Base-by-base conservation (phyloP, 2,888 invertebrate species). In the Synanthedon formicaeformis region DNA sequence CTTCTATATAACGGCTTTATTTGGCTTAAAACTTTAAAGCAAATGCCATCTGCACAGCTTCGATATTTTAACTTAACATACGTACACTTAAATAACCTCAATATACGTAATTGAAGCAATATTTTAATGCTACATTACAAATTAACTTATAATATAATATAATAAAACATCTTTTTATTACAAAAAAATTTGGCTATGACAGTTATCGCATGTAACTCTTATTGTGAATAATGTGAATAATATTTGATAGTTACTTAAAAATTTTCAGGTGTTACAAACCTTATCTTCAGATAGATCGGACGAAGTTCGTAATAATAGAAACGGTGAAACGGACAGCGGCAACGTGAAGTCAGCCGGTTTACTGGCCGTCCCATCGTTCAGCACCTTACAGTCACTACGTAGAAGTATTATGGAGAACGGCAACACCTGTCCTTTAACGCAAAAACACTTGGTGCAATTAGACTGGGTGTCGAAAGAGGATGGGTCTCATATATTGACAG, bases 401-500 rank as follows among this genome's bases (percentile, higher is more conserved):
- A 95, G 94, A 74, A 95, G 95, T 49, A 96, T 96, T 48, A 94
- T 95, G 63, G 96, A 96, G 77, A 95, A 96, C 72, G 96, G 96
- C 3, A 96, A 96, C 74, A 96, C 96, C 0, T 96, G 96, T 66
- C 95, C 96, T 0, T 76, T 96, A 41, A 96, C 96, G 0, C 96
- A 96, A 73, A 96, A 96, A 76, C 96, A 96, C 78, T 87, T 97
- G 27, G 97, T 98, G 0, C 98, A 98, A 71, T 84, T 99, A 45
- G 99, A 99, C 82, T 99, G 99, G 99, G 98, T 99, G 11, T 98
- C 98, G 0, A 97, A 98, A 63, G 99, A 99, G 78, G 99, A 99
- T 74, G 99, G 99, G 1, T 96, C 97, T 0, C 99, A 99, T 75
- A 96, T 99, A 64, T 81, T 99, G 45, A 99, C 99, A 0, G 97